Evolutionary conservation across 2,888 invertebrate species (phyloP), one percentile per base, ranked within the genome.

Genomic region (Odontocolon sp.): DNA sequence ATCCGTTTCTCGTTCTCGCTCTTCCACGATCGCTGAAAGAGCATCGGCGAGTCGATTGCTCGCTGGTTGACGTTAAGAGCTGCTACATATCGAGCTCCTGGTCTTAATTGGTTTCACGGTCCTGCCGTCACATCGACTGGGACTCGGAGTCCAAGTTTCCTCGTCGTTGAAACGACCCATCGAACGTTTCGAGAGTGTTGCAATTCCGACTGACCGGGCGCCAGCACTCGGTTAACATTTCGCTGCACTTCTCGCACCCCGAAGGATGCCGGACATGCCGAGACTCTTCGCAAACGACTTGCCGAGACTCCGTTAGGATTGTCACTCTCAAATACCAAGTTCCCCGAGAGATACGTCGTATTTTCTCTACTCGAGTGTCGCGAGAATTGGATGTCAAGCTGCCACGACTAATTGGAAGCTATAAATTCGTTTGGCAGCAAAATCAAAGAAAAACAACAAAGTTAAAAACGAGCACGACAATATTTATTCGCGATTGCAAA

Each of bases 381-480:
- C 6, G 31, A 38, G 66, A 42, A 59, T 61, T 54, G 57, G 83
- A 82, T 81, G 84, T 82, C 81, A 76, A 81, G 69, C 81, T 83
- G 86, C 84, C 86, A 82, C 81, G 80, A 81, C 84, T 88, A 88
- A 88, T 89, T 87, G 87, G 86, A 87, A 81, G 82, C 83, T 85
- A 86, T 87, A 83, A 87, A 87, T 87, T 85, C 81, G 78, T 82
- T 73, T 42, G 45, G 33, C 11, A 28, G 4, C 21, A 9, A 11
- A 23, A 6, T 9, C 50, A 16, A 8, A 26, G 23, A 18, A 9
- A 16, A 33, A 1, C 1, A 6, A 9, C n/a, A n/a, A 28, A 38
- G 28, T 11, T n/a, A n/a, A n/a, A n/a, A n/a, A n/a, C n/a, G n/a
- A 8, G 23, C 1, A 16, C 14, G 18, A 16, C 14, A 64, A 66